Evolutionary conservation across 2,888 invertebrate species (phyloP), one percentile per base, ranked within the genome.

Genomic region (Mythimna ferrago): DNA sequence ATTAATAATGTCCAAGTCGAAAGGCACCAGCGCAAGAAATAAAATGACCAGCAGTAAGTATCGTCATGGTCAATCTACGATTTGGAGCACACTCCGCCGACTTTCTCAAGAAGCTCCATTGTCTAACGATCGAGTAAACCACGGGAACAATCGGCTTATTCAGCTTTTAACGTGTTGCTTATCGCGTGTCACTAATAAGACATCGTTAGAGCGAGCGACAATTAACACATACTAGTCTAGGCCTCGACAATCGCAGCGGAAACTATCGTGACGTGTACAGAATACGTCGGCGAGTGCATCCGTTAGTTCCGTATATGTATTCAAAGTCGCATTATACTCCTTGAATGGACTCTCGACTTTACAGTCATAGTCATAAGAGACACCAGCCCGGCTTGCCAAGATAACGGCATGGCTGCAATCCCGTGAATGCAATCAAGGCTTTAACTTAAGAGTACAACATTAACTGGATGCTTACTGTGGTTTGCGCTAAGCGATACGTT

Each of bases 271-370:
- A 93, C 93, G 93, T 89, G 91, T 84, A 83, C 83, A 88, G 94
- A 93, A 94, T 93, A 91, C 88, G 87, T 87, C 84, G 89, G 87
- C 81, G 80, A 87, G 83, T 92, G 92, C 92, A 94, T 94, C 95
- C 94, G 94, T 92, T 94, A 93, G 90, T 93, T 94, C 93, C 94
- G 91, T 90, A 90, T 89, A 87, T 81, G 87, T 85, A 87, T 78
- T 88, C 89, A 87, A 82, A 84, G 75, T 80, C 74, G 71, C 79
- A 77, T 66, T 80, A 71, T 67, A 66, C 21, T 69, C 61, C 71
- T 71, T 21, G 67, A 74, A 64, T 61, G 69, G 53, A 90, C 81
- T 86, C 68, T 87, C 48, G 73, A 80, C 88, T 81, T 76, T 86
- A 87, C 68, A 1, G 2, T 16, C 0, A 44, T 66, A 64, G 48